Evolutionary conservation across 2,888 invertebrate genomes (phyloP).

Genomic region (Sipha maydis): DNA sequence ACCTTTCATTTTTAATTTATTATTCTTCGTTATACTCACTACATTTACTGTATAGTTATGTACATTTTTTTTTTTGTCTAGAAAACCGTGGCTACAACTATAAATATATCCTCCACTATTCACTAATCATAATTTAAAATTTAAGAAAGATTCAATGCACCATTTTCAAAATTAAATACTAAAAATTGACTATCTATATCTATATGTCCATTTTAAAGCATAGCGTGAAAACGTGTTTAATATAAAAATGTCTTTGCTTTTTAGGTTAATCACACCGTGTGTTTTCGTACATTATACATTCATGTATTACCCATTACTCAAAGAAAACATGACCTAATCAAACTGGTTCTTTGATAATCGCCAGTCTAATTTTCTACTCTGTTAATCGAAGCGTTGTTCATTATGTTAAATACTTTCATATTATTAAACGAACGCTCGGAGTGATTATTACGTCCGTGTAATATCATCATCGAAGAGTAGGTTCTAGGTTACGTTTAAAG

Average conservation of each 20-base stretch:
- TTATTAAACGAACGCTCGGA: not conserved
- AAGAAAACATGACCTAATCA: constrained; percentile 31
- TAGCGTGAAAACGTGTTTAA: not conserved
- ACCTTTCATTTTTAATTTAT: too few relatives aligned
- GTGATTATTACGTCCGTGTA: not conserved
- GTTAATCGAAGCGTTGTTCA: not conserved
- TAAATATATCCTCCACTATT: too few relatives aligned
- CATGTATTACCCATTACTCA: not conserved
- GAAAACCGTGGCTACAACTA: too few relatives aligned
- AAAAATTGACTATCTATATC: not conserved
- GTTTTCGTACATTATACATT: not conserved
- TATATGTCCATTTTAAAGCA: too few relatives aligned
- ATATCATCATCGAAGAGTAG: not conserved
- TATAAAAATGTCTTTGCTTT: not conserved
- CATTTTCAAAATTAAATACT: too few relatives aligned
- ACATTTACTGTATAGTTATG: too few relatives aligned
- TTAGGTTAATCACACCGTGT: constrained; percentile 4
- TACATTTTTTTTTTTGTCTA: too few relatives aligned
- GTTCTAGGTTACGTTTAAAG: not conserved
- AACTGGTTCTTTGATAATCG: constrained; percentile 33
- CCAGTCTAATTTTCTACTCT: not conserved
- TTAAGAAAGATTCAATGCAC: too few relatives aligned
- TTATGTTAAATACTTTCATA: not conserved
- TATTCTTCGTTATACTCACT: too few relatives aligned
- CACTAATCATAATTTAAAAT: too few relatives aligned